A percentile compares a stretch with the other conserved stretches of the same genome.
Evolutionary conservation across 2,113 vertebrate species (phyloP).

Genomic region (Phoenicopterus ruber): DNA sequence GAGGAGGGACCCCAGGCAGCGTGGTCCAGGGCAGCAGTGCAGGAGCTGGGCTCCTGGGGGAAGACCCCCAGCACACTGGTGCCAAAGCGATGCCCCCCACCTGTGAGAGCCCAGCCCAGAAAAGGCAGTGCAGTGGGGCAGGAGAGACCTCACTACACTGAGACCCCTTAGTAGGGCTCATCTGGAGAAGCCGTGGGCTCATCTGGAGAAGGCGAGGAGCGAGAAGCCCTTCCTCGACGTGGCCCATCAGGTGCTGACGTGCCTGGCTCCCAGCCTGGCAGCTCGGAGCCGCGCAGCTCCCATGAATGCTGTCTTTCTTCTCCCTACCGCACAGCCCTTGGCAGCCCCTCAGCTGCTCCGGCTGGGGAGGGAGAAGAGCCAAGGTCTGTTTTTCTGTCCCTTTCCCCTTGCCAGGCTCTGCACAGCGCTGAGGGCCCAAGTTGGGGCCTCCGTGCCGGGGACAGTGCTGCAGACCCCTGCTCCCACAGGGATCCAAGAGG

Average conservation of each 20-base stretch:
- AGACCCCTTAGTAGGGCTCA: not conserved
- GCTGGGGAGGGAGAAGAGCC: not conserved
- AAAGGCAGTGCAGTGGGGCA: not conserved
- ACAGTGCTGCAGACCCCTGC: not conserved
- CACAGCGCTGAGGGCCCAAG: not conserved
- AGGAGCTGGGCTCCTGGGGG: not conserved
- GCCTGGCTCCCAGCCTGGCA: slow-evolving; percentile 25
- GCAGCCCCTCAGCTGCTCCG: not conserved
- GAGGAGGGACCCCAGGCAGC: not conserved
- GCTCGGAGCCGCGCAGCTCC: not conserved
- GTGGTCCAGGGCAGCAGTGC: not conserved
- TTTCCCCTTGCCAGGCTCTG: slow-evolving; percentile 2
- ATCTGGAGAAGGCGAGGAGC: not conserved
- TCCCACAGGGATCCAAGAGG: not conserved
- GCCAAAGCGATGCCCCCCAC: not conserved
- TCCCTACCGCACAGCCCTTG: not conserved
- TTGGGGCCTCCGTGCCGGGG: not conserved
- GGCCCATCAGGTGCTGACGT: slow-evolving; percentile 39
- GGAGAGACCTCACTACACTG: not conserved
- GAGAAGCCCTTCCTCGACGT: not conserved
- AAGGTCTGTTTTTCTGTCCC: not conserved
- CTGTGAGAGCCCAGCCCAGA: not conserved
- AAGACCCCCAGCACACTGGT: not conserved
- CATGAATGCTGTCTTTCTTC: slow-evolving; percentile 30
- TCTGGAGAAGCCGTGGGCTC: not conserved